phyloP scores from a whole-genome alignment of 2,888 invertebrate genomes.

The Pelosia muscerda region DNA sequence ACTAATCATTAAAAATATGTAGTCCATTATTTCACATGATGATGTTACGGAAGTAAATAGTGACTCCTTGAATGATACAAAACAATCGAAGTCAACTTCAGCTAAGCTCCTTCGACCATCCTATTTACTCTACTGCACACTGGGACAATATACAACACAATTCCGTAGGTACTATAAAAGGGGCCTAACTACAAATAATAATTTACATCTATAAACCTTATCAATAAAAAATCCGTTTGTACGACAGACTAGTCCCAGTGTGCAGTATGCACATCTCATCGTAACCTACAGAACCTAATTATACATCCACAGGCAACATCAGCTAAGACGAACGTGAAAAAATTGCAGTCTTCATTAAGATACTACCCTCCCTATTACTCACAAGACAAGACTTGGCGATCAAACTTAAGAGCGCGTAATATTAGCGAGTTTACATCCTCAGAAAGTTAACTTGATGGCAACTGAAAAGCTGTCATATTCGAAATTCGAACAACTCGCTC shows the following conservation, averaged over 20 bases:
- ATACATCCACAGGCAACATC: slow-evolving; percentile 74
- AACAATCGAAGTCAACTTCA: slow-evolving; percentile 46
- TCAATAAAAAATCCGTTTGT: slow-evolving; percentile 40
- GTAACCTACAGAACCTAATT: slow-evolving; percentile 65
- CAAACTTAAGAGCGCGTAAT: slow-evolving; percentile 50
- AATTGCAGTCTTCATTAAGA: slow-evolving; percentile 85
- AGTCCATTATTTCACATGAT: slow-evolving; percentile 74
- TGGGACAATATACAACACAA: slow-evolving; percentile 37
- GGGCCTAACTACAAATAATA: slow-evolving; percentile 46
- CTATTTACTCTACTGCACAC: slow-evolving; percentile 56
- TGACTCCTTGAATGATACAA: slow-evolving; percentile 44
- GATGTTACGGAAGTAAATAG: slow-evolving; percentile 76
- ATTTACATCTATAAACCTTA: slow-evolving; percentile 42
- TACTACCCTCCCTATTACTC: slow-evolving; percentile 72
- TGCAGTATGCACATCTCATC: slow-evolving; percentile 56
- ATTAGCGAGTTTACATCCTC: slow-evolving; percentile 23
- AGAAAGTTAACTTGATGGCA: not conserved
- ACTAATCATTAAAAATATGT: slow-evolving; percentile 79
- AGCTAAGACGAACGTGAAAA: slow-evolving; percentile 77
- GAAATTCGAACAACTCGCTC: slow-evolving; percentile 4
- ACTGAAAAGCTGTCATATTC: slow-evolving; percentile 1
- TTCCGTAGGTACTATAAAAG: slow-evolving; percentile 35
- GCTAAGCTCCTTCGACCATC: slow-evolving; percentile 47
- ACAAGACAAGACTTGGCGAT: slow-evolving; percentile 79
- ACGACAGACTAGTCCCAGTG: slow-evolving; percentile 49